A percentile compares a stretch with the other conserved stretches of the same genome.
Evolutionary conservation across 92 coral and sea anemone species (phyloP).

Genomic region (Epizoanthus stellaris): DNA sequence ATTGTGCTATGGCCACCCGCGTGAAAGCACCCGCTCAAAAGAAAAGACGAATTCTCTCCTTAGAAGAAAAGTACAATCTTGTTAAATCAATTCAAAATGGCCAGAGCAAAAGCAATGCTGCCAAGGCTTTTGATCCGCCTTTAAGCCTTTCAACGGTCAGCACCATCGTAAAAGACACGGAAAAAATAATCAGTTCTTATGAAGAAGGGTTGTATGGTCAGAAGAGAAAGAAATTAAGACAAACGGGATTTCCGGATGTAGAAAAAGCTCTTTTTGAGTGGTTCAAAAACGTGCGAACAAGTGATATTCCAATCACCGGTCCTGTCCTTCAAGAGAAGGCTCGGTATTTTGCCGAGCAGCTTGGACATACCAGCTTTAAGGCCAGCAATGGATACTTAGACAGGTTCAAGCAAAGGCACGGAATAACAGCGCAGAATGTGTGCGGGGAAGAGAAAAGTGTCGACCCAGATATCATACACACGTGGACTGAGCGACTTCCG

Average conservation of each 20-base stretch:
- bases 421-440: constrained; percentile 47
- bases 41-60: background rate
- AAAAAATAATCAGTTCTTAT: background rate
- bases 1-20: background rate
- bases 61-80: background rate
- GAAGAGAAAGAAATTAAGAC: constrained; percentile 3
- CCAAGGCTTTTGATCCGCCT: background rate
- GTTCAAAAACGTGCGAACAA: constrained; percentile 26
- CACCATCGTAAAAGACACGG: background rate
- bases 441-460: constrained; percentile 56
- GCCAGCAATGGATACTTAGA: background rate
- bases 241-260: background rate
- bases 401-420: constrained; percentile 42
- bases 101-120: too few relatives aligned
- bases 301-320: constrained; percentile 12
- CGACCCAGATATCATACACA: constrained; percentile 37
- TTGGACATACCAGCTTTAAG: constrained; percentile 41
- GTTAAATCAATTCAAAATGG: background rate
- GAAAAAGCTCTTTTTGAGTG: constrained; percentile 12
- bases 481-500: constrained; percentile 48
- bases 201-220: background rate
- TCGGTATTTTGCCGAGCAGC: constrained; percentile 42
- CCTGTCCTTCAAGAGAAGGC: constrained; percentile 50
- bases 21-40: too few relatives aligned
- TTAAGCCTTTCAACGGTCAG: constrained; percentile 1